Percentiles rank a stretch among this genome's conserved stretches.
Conservation (phyloP, 2,113 vertebrate species). For the rat (Rattus norvegicus) region GRCr8 NC_086038.1:8104501-8105000, state of each 20-base stretch:
- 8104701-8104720: background rate
- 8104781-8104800: background rate
- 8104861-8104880: background rate
- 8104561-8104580: background rate
- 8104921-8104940: background rate
- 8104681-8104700: background rate
- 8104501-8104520: background rate
- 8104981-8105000: slow-evolving; percentile 35
- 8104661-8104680: background rate
- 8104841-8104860: background rate
- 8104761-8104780: background rate
- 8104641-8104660: slow-evolving; percentile 47
- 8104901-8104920: slow-evolving; percentile 42
- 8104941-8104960: background rate
- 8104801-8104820: background rate
- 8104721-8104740: background rate
- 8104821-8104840: background rate
- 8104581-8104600: background rate
- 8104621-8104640: background rate
- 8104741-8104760: background rate
- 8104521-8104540: background rate
- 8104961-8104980: background rate
- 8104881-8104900: slow-evolving; percentile 2
- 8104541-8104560: background rate
- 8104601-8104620: background rate